Conservation (phyloP, 2,888 invertebrate species). For the Hofmannophila pseudospretella region DNA sequence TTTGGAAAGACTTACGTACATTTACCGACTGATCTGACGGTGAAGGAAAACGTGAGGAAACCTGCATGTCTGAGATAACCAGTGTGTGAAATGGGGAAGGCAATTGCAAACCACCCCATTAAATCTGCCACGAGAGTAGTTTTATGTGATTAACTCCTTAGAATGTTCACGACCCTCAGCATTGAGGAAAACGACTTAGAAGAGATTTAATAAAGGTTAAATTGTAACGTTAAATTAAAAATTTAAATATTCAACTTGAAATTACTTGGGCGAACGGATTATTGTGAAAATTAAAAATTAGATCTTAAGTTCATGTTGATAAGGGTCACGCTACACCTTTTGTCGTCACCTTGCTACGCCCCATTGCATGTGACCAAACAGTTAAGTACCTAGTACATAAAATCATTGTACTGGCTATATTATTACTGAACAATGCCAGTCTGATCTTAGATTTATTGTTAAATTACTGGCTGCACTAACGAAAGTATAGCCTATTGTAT, state of each 20-base stretch:
- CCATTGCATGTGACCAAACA: slow-evolving; percentile 36
- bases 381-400: slow-evolving; percentile 29
- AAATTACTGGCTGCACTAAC: not conserved
- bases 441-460: not conserved
- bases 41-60: too few relatives aligned
- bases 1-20: too few relatives aligned
- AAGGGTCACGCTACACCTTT: slow-evolving; percentile 33
- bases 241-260: not conserved
- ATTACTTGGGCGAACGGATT: slow-evolving; percentile 5
- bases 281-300: slow-evolving; percentile 32
- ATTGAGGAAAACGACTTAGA: too few relatives aligned
- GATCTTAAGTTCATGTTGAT: slow-evolving; percentile 15
- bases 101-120: too few relatives aligned
- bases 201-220: too few relatives aligned
- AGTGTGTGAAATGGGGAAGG: too few relatives aligned
- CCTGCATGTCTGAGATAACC: too few relatives aligned
- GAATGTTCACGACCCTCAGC: too few relatives aligned
- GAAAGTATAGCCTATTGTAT: not conserved
- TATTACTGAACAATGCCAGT: not conserved
- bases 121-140: too few relatives aligned
- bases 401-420: slow-evolving; percentile 3
- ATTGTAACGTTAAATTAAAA: too few relatives aligned
- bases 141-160: too few relatives aligned
- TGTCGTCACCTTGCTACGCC: slow-evolving; percentile 23
- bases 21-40: too few relatives aligned